These are phyloP conservation scores for Acanthococcus lagerstroemiae DNA, from an alignment of 2,888 invertebrate species.

Conservation along the genomic window DNA sequence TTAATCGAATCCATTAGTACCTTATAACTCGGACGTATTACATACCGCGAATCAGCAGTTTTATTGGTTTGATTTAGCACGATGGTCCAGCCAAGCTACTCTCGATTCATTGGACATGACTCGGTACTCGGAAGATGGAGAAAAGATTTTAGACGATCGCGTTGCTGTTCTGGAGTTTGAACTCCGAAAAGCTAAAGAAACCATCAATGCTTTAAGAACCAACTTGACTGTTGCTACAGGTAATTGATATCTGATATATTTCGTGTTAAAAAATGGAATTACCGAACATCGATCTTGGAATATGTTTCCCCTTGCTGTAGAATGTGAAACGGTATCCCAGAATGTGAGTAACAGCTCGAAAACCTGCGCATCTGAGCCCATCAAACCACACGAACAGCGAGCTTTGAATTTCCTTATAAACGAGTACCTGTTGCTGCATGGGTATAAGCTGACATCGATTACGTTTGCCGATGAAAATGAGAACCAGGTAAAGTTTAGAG, in stretches of 20 bases:
- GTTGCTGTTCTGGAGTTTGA: conserved; percentile 83
- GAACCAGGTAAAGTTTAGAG: conserved; percentile 52
- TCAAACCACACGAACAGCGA: conserved; percentile 71
- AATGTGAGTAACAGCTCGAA: conserved; percentile 42
- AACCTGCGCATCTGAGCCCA: conserved; percentile 38
- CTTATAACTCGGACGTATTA: too few relatives aligned
- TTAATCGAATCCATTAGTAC: too few relatives aligned
- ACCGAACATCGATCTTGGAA: too few relatives aligned
- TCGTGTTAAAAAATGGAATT: neutral
- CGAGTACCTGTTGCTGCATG: conserved; percentile 66
- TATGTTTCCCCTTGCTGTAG: conserved; percentile 39
- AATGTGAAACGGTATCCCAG: conserved; percentile 47
- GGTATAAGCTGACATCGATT: conserved; percentile 76
- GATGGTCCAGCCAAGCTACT: conserved; percentile 75
- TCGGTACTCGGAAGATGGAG: conserved; percentile 77
- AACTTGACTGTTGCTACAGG: conserved; percentile 71
- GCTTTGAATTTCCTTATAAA: conserved; percentile 79
- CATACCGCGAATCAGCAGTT: neutral
- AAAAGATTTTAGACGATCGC: conserved; percentile 62
- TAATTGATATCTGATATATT: conserved; percentile 37
- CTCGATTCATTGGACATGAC: conserved; percentile 78
- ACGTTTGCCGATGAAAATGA: conserved; percentile 87
- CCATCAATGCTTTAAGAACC: conserved; percentile 67
- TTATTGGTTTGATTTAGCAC: conserved; percentile 48
- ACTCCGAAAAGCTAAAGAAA: conserved; percentile 73